phyloP scores from a whole-genome alignment of 2,113 vertebrate genomes.

The Enhydra lutris region DNA sequence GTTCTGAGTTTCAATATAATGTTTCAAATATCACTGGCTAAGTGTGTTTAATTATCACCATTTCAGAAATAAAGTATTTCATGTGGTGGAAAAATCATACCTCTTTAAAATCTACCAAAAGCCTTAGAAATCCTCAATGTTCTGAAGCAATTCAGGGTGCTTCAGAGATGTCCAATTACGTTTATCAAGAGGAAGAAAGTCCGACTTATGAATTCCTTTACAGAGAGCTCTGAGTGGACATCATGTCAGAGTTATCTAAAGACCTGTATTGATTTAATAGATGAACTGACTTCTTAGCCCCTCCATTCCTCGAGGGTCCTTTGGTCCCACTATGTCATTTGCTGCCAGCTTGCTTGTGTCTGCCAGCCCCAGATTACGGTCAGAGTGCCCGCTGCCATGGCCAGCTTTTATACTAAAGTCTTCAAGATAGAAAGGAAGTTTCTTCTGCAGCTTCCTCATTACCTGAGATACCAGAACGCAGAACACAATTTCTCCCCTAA shows the following conservation, averaged over 20 bases:
- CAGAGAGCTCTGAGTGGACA: background rate
- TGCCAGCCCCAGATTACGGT: background rate
- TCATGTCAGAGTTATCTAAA: background rate
- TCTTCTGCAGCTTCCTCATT: background rate
- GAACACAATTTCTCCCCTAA: background rate
- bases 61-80: slow-evolving; percentile 19
- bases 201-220: background rate
- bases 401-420: background rate
- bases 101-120: slow-evolving; percentile 19
- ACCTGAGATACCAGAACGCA: background rate
- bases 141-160: background rate
- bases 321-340: background rate
- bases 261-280: background rate
- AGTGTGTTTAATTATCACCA: background rate
- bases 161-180: background rate
- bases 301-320: too few species aligned
- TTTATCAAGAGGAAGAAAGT: background rate
- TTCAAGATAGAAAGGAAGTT: background rate
- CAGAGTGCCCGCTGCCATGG: background rate
- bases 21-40: background rate
- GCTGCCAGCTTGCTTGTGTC: background rate
- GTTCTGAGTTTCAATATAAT: background rate
- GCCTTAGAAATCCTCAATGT: background rate
- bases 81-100: background rate
- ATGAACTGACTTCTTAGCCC: background rate